Evolutionary conservation across 2,797 vertebrate genomes (phyloP).

Genomic region (Onychomys leucogaster): DNA sequence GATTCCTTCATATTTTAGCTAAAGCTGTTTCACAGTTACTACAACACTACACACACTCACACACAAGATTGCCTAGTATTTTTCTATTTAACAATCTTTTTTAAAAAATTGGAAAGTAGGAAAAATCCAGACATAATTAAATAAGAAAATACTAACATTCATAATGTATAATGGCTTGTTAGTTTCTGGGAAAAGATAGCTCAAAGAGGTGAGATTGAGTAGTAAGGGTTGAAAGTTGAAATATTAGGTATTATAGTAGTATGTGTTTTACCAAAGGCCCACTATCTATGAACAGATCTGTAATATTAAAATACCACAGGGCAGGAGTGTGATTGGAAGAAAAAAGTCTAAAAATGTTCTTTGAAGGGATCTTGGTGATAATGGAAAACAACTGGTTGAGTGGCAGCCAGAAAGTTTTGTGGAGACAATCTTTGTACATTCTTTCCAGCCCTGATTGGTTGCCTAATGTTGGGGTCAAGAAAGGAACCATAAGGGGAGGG

Average conservation of each 20-base stretch:
- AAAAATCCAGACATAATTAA: neutral
- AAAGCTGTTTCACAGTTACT: constrained; percentile 3
- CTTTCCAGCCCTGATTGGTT: neutral
- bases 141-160: neutral
- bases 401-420: neutral
- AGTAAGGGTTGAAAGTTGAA: neutral
- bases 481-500: neutral
- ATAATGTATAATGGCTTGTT: neutral
- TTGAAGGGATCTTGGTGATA: neutral
- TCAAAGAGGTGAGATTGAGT: neutral
- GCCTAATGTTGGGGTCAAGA: neutral
- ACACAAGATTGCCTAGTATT: constrained; percentile 6
- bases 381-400: neutral
- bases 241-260: neutral
- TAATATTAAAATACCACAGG: neutral
- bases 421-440: neutral
- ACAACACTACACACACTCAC: neutral
- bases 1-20: constrained; percentile 45
- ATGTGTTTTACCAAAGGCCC: neutral
- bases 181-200: neutral
- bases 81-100: neutral
- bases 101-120: neutral
- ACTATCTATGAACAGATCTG: neutral
- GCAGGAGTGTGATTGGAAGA: neutral
- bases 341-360: neutral